A percentile compares a stretch with the other conserved stretches of the same genome.
Conservation (phyloP, 2,888 invertebrate genomes). For the Apodemia duryi region DNA sequence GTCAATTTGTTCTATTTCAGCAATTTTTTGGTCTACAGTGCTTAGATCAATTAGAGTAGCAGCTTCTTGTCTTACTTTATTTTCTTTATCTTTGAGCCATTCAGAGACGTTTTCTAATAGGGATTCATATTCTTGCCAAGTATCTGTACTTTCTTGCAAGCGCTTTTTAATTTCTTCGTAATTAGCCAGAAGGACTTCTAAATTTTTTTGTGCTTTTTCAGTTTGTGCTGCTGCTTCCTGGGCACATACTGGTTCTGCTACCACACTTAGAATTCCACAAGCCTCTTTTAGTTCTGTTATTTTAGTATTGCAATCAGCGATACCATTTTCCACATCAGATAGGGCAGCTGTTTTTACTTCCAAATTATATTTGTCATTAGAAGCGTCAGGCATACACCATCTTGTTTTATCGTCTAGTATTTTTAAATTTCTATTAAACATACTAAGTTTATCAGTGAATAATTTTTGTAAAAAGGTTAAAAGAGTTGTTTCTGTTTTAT, state of each 20-base stretch:
- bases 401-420: slow-evolving; percentile 92
- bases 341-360: slow-evolving; percentile 93
- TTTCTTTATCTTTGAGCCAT: slow-evolving; percentile 90
- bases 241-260: slow-evolving; percentile 85
- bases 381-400: slow-evolving; percentile 94
- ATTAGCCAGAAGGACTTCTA: slow-evolving; percentile 84
- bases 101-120: slow-evolving; percentile 85
- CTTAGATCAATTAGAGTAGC: slow-evolving; percentile 84
- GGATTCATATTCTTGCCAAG: slow-evolving; percentile 90
- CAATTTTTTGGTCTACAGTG: slow-evolving; percentile 84
- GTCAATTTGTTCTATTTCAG: slow-evolving; percentile 82
- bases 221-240: slow-evolving; percentile 84
- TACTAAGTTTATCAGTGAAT: slow-evolving; percentile 90
- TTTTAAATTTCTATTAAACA: slow-evolving; percentile 88
- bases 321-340: slow-evolving; percentile 85
- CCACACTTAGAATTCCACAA: slow-evolving; percentile 83
- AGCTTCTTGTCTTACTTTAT: slow-evolving; percentile 85
- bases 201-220: slow-evolving; percentile 83
- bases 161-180: slow-evolving; percentile 83
- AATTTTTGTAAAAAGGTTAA: slow-evolving; percentile 91
- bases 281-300: slow-evolving; percentile 85
- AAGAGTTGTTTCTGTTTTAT: slow-evolving; percentile 89
- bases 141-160: slow-evolving; percentile 84
- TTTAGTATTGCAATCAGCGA: slow-evolving; percentile 84
- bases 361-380: slow-evolving; percentile 94